Evolutionary conservation across 2,113 vertebrate genomes (phyloP).

Genomic region (Apus apus): DNA sequence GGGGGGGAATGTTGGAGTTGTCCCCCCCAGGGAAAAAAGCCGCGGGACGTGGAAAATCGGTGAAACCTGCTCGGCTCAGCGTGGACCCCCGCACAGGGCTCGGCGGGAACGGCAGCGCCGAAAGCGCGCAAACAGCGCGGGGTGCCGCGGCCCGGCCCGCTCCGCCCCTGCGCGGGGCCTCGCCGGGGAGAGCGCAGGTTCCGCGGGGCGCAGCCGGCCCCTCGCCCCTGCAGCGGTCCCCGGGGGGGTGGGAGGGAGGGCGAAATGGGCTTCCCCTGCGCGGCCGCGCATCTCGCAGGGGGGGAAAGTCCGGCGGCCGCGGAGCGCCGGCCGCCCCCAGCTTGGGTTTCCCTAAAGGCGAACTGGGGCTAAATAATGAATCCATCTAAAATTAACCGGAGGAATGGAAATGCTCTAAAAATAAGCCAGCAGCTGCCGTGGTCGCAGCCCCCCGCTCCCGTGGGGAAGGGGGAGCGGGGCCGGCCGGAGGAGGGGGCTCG

Average conservation of each 20-base stretch:
- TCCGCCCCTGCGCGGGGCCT: too few relatives aligned
- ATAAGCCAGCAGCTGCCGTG: slow-evolving; percentile 76
- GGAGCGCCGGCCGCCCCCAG: not conserved
- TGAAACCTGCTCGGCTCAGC: not conserved
- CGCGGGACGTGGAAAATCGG: not conserved
- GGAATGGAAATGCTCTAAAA: slow-evolving; percentile 78
- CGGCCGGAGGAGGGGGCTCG: not conserved
- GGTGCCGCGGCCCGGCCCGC: not conserved
- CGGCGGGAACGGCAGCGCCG: not conserved
- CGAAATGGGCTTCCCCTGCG: not conserved
- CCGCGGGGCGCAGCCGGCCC: not conserved
- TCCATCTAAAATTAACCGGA: slow-evolving; percentile 77
- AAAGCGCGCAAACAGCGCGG: not conserved
- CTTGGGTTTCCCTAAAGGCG: slow-evolving; percentile 57
- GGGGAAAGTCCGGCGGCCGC: not conserved
- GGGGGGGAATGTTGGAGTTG: too few relatives aligned
- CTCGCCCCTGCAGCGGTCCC: not conserved
- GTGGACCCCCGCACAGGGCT: not conserved
- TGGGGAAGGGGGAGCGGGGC: slow-evolving; percentile 25
- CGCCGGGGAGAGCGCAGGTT: not conserved
- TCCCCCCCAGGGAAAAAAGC: not conserved
- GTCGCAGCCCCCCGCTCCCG: slow-evolving; percentile 59
- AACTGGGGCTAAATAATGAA: slow-evolving; percentile 70
- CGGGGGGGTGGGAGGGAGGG: accelerated
- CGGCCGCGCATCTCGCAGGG: not conserved